Base-by-base conservation (phyloP, 2,888 invertebrate species). In the Hydrotaea diabolus region DNA sequence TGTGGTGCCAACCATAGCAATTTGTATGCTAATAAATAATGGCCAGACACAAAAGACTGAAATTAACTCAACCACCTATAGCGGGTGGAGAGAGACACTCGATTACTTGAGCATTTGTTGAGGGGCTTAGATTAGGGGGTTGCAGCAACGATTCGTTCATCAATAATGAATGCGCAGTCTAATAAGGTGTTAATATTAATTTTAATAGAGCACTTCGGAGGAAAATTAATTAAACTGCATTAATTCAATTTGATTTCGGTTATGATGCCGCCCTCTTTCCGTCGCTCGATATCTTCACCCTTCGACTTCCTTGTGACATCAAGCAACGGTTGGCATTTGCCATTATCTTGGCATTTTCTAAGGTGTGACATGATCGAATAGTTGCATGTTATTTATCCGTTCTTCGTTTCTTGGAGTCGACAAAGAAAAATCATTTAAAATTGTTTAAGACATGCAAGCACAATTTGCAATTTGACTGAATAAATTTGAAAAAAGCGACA, bases 1-100 rank as follows among this genome's bases (percentile, higher is more conserved):
- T 31, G 31, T 31, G 31, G 31, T 2, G 31, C 31, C 31, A 31
- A 73, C 73, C 46, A 57, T 76, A 77, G 21, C 69, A 79, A 82
- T 85, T 85, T 82, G 76, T 79, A 79, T 79, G 81, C 73, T 81
- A 81, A 85, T 85, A 79, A 85, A 85, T 85, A 82, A 82, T 76
- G 66, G 43, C 55, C 76, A 73, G 76, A 76, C 76, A 79, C 46
- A 66, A 17, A 21, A 69, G 43, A 19, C 31, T 23, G 49, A 36
- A 11, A 15, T 62, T 64, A 31, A 19, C 55, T 75, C 4, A 53
- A 13, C 43, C 23, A 31, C 31, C 31, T 71, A 73, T 66, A 26
- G 71, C 80, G 79, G 76, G 57, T 53, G 66, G 73, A 39, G 31
- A 31, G 7, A 31, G 31, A 31, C 31, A 7, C 31, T 31, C 7